A percentile compares a stretch with the other conserved stretches of the same genome.
Conservation (phyloP, 2,113 vertebrate genomes). For the Neotoma lepida region DNA sequence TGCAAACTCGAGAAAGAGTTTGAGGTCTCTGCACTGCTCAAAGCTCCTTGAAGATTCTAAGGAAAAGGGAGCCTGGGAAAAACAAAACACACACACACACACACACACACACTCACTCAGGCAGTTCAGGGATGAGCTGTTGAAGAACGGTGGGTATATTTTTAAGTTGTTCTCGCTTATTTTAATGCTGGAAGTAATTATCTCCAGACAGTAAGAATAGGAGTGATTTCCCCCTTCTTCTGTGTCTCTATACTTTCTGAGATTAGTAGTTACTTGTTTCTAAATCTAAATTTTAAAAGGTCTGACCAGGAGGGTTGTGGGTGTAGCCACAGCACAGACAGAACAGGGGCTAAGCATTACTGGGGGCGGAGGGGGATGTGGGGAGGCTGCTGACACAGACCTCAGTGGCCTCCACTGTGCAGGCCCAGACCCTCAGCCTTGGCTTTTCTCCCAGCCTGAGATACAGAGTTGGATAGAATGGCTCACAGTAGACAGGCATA, state of each 20-base stretch:
- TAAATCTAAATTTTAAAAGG: conserved; percentile 32
- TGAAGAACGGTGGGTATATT: not conserved
- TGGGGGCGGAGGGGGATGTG: not conserved
- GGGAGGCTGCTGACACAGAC: not conserved
- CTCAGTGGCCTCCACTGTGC: not conserved
- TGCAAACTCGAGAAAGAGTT: not conserved
- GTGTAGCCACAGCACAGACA: not conserved
- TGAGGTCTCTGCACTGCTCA: not conserved
- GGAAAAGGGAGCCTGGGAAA: not conserved
- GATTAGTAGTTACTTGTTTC: conserved; percentile 19
- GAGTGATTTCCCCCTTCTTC: not conserved
- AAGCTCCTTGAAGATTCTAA: not conserved
- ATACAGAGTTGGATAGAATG: not conserved
- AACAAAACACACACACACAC: not conserved
- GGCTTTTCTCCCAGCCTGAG: not conserved
- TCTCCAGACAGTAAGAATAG: not conserved
- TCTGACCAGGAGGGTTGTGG: not conserved
- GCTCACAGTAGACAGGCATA: not conserved
- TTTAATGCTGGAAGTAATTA: conserved; percentile 20
- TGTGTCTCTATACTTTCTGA: conserved; percentile 12
- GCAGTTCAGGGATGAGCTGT: not conserved
- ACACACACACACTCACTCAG: not conserved
- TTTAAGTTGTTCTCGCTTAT: conserved; percentile 35
- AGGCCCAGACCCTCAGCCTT: not conserved
- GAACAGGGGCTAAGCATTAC: not conserved